Base-by-base conservation (phyloP, 2,797 vertebrate species). In the Syngnathus rostellatus region DNA sequence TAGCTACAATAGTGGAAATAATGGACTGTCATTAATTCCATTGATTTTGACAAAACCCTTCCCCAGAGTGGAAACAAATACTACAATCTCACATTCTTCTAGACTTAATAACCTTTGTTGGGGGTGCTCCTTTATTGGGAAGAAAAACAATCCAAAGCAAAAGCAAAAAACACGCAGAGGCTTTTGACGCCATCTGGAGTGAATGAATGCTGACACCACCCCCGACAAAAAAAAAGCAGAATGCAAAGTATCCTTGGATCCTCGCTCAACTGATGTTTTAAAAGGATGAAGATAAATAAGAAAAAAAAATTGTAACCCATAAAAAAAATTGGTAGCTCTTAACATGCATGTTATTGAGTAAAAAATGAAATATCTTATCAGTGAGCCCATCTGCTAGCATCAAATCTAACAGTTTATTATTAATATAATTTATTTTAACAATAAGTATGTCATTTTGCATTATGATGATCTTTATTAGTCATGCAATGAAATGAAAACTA, bases 301-400 rank as follows among this genome's bases (percentile, higher is more conserved):
- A 11, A 21, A 53, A 51, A 21, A 21, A 48, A 48, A 17, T 59
- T 70, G 39, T 75, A 39, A 58, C n/a, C 41, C 48, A 55, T 48
- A 9, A 19, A 17, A 19, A 19, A 38, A 19, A 6, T 2, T 39
- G 14, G 11, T 8, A 39, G 57, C 17, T 39, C 37, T 10, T n/a
- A 19, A 5, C 14, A n/a, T 19, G 17, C 58, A 59, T 59, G 57
- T 62, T 45, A 62, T 4, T 16, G 41, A 25, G 4, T 45, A 25
- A 45, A 45, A 41, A 62, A 25, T 23, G 31, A 45, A 12, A 43
- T 41, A 23, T n/a, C 46, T 51, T 51, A 21, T 53, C 50, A 21
- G n/a, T 53, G n/a, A 53, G 50, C n/a, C 50, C 50, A 53, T 51
- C n/a, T 51, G 50, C 50, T 51, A 51, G 8, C 10, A 9, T 53